Evolutionary conservation across 2,113 vertebrate species (phyloP).

Genomic region (Dissostichus mawsoni): DNA sequence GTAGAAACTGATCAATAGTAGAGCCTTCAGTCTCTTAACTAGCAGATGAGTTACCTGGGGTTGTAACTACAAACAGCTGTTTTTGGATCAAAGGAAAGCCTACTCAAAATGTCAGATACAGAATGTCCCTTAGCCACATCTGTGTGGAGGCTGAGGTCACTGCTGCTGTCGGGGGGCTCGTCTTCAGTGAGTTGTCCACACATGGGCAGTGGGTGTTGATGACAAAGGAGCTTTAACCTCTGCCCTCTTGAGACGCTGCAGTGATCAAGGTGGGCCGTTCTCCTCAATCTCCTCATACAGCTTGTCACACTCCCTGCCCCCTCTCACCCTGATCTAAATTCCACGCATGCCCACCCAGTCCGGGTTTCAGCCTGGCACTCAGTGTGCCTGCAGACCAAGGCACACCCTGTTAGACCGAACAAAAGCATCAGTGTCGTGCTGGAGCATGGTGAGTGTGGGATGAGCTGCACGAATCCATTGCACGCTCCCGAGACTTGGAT

Average conservation of each 20-base stretch:
- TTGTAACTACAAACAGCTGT: background rate
- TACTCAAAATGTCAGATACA: background rate
- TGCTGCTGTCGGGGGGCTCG: background rate
- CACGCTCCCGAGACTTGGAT: slow-evolving; percentile 4
- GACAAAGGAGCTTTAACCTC: slow-evolving; percentile 27
- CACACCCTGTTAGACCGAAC: slow-evolving; percentile 51
- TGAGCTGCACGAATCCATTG: slow-evolving; percentile 33
- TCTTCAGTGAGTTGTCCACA: slow-evolving; percentile 10
- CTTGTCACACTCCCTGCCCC: slow-evolving; percentile 16
- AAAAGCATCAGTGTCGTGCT: slow-evolving; percentile 75
- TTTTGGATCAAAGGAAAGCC: background rate
- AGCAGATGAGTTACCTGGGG: background rate
- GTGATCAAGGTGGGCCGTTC: slow-evolving; percentile 45
- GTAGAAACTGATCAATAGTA: no score
- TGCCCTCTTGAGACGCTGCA: slow-evolving; percentile 25
- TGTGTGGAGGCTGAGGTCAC: slow-evolving; percentile 3
- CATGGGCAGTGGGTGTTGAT: slow-evolving; percentile 40
- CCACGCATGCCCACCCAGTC: slow-evolving; percentile 69
- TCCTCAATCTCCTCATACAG: slow-evolving; percentile 55
- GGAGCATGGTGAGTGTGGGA: slow-evolving; percentile 51
- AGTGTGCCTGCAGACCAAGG: slow-evolving; percentile 33
- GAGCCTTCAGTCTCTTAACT: background rate
- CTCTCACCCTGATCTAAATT: slow-evolving; percentile 71
- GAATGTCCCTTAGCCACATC: background rate
- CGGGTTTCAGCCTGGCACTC: slow-evolving; percentile 75